Base-by-base conservation (phyloP, 2,888 invertebrate genomes). In the Agrenia bidenticulata region DNA sequence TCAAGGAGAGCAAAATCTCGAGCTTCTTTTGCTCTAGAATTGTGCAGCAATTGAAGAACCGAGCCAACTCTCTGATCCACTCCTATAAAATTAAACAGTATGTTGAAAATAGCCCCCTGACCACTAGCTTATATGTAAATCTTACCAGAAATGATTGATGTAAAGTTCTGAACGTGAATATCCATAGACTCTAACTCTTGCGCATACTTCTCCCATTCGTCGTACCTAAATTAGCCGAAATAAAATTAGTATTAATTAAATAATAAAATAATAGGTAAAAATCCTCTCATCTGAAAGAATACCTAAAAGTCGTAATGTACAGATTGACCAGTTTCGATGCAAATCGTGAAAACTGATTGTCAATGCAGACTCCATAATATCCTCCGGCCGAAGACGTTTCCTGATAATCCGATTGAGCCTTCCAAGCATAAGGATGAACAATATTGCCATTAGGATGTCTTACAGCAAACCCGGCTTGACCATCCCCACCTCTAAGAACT, bases 401-500 rank as follows among this genome's bases (percentile, higher is more conserved):
- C 61, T 94, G 92, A 77, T 93, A 94, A 79, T 94, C 94, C 0
- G 91, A 88, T 74, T 87, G 90, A n/a, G 90, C 84, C 78, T 89
- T 86, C 94, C 94, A 94, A 77, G 91, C 89, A 78, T 94, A 94
- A 0, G 94, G 94, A 78, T 90, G 89, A 5, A 94, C 92, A 73
- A 92, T 86, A 78, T 88, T 84, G 0, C 92, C 92, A 61, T 86
- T 85, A 0, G 94, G 94, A 81, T 93, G 89, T 67, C 92, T 85
- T 0, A 95, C 90, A 0, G 92, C 92, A 79, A 94, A 92, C 1
- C 94, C 94, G 66, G 94, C 93, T 87, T 92, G 93, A 11, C 93
- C 92, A 82, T 95, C 94, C 21, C 94, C 94, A 5, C 95, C 95
- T 79, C 92, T 85, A 73, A 95, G 83, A 23, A 94, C 94, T 93